Evolutionary conservation across 2,797 vertebrate species (phyloP).

Genomic region (Mormyrus hasselquistii): DNA sequence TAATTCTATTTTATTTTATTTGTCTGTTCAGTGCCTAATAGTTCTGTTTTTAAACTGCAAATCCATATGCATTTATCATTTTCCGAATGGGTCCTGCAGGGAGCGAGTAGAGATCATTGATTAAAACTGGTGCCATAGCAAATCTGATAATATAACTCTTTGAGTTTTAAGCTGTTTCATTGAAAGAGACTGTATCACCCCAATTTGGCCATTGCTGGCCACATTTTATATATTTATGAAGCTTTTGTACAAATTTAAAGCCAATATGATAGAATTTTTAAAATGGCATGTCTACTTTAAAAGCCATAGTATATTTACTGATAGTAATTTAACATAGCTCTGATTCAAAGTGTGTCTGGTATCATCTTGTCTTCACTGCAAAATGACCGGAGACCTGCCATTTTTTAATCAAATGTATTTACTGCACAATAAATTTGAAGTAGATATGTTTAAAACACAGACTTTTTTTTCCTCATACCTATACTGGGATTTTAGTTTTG

Average conservation of each 20-base stretch:
- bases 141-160: slow-evolving; percentile 61
- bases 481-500: background rate
- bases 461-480: slow-evolving; percentile 31
- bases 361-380: slow-evolving; percentile 41
- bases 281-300: slow-evolving; percentile 54
- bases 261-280: slow-evolving; percentile 53
- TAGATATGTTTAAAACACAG: slow-evolving; percentile 46
- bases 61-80: slow-evolving; percentile 58
- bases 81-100: slow-evolving; percentile 65
- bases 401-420: slow-evolving; percentile 53
- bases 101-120: slow-evolving; percentile 53
- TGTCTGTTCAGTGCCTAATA: slow-evolving; percentile 64
- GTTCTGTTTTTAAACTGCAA: slow-evolving; percentile 56
- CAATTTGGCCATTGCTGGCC: slow-evolving; percentile 50
- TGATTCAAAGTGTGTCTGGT: slow-evolving; percentile 43
- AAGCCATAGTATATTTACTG: slow-evolving; percentile 66
- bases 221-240: slow-evolving; percentile 64
- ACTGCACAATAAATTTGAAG: slow-evolving; percentile 65
- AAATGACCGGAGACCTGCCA: slow-evolving; percentile 38
- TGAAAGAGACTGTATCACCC: slow-evolving; percentile 65
- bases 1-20: slow-evolving; percentile 48
- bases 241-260: slow-evolving; percentile 57
- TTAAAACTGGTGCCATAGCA: slow-evolving; percentile 65
- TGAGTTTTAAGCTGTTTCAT: slow-evolving; percentile 69
- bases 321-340: slow-evolving; percentile 59